phyloP scores from a whole-genome alignment of 2,888 invertebrate species.

The Parelbella ahira region DNA sequence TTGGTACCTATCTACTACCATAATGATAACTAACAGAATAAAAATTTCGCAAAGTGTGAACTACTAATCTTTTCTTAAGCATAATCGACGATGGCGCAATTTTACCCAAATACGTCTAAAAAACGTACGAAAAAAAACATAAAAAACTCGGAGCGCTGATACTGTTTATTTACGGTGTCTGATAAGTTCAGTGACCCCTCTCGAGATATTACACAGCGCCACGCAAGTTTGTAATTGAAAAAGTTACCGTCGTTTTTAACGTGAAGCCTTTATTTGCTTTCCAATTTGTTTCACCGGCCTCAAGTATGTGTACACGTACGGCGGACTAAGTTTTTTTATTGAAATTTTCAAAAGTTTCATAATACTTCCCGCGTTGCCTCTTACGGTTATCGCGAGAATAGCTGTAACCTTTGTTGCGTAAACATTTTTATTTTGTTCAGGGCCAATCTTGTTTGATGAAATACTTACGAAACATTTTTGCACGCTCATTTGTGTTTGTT shows the following conservation, averaged over 20 bases:
- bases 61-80: too few relatives aligned
- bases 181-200: constrained; percentile 34
- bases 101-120: background rate
- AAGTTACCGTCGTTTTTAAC: constrained; percentile 65
- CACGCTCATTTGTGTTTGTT: too few relatives aligned
- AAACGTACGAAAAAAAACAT: background rate
- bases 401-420: constrained; percentile 16
- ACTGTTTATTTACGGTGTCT: constrained; percentile 26
- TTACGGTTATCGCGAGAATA: constrained; percentile 17
- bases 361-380: constrained; percentile 23
- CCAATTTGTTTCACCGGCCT: constrained; percentile 49
- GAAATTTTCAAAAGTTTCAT: constrained; percentile 40
- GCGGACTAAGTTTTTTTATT: constrained; percentile 43
- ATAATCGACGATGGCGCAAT: too few relatives aligned
- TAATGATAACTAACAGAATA: too few relatives aligned
- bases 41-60: too few relatives aligned
- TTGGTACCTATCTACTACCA: too few relatives aligned
- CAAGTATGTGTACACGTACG: constrained; percentile 41
- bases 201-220: constrained; percentile 53
- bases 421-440: constrained; percentile 18
- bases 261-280: constrained; percentile 53
- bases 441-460: constrained; percentile 14
- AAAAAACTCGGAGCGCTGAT: constrained; percentile 9
- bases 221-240: constrained; percentile 79
- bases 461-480: constrained; percentile 9